phyloP scores from a whole-genome alignment of 2,113 vertebrate species.

The Paramisgurnus dabryanus region DNA sequence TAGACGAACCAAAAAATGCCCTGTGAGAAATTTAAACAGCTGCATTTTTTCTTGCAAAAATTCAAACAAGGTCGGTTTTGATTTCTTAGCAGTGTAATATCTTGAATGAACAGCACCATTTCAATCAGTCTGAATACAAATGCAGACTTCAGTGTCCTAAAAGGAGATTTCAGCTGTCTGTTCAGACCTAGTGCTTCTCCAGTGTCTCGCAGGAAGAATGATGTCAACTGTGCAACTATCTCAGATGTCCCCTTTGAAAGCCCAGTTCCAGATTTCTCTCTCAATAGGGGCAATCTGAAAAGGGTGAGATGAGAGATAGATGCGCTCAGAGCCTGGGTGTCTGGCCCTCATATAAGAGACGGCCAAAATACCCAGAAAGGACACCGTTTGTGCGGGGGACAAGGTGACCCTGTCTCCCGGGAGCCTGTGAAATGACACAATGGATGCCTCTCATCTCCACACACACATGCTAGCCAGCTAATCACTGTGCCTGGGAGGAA shows the following conservation, averaged over 20 bases:
- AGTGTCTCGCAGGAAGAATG: constrained; percentile 38
- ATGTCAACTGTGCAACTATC: constrained; percentile 46
- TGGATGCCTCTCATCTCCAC: constrained; percentile 74
- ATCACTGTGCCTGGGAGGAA: constrained; percentile 54
- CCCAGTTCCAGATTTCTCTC: constrained; percentile 59
- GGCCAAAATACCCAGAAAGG: constrained; percentile 52
- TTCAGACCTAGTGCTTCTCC: constrained; percentile 36
- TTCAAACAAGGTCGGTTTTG: too few species aligned
- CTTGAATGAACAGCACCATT: background rate
- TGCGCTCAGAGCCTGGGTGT: constrained; percentile 71
- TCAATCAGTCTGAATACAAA: background rate
- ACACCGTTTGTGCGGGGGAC: constrained; percentile 74
- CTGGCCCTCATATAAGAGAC: constrained; percentile 60
- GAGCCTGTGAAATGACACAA: constrained; percentile 78
- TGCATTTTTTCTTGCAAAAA: too few species aligned
- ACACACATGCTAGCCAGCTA: constrained; percentile 65
- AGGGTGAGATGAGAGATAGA: constrained; percentile 75
- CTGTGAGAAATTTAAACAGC: too few species aligned
- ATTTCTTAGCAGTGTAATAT: background rate
- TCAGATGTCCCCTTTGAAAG: constrained; percentile 58
- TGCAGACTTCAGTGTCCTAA: constrained; percentile 35
- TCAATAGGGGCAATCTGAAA: constrained; percentile 71
- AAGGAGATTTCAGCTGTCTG: constrained; percentile 35
- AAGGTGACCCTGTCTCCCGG: constrained; percentile 78
- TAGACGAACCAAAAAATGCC: too few species aligned